These are phyloP conservation scores for Hydriomena furcata DNA, from an alignment of 2,888 invertebrate species.

Conservation along the genomic window DNA sequence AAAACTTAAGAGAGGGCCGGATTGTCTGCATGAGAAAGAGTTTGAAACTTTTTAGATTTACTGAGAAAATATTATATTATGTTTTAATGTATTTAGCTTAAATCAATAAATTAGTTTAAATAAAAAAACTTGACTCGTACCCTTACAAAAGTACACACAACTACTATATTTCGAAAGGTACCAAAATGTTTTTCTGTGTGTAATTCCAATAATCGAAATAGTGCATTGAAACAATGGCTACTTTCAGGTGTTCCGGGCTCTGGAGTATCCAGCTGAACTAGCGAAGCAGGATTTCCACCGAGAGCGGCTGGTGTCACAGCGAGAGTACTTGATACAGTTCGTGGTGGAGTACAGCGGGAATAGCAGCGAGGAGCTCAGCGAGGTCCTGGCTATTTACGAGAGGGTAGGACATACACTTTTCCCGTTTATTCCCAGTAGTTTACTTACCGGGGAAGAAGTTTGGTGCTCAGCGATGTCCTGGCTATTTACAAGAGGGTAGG, in stretches of 20 bases:
- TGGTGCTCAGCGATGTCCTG: conserved; percentile 75
- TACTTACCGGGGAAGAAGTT: conserved; percentile 77
- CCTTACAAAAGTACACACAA: no score
- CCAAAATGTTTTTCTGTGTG: no score
- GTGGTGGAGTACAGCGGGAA: conserved; percentile 84
- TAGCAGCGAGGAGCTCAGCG: conserved; percentile 78
- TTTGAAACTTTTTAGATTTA: conserved; percentile 85
- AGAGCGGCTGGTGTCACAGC: conserved; percentile 82
- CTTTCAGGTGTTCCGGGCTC: conserved; percentile 88
- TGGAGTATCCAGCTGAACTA: conserved; percentile 91
- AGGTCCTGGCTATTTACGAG: conserved; percentile 70
- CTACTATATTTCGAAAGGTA: no score
- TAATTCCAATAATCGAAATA: not conserved
- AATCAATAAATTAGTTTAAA: conserved; percentile 17
- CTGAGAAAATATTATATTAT: conserved; percentile 14
- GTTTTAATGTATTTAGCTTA: conserved; percentile 17
- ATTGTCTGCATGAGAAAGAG: conserved; percentile 83
- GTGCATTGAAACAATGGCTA: not conserved
- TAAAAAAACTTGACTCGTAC: not conserved
- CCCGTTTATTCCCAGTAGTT: no score
- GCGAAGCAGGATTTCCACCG: conserved; percentile 85
- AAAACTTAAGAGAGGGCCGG: conserved; percentile 68
- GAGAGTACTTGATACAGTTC: conserved; percentile 82
- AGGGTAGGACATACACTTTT: conserved; percentile 49
- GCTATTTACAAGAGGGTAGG: conserved; percentile 71